phyloP scores from a whole-genome alignment of 2,113 vertebrate genomes.

The Ariopsis seemanni region DNA sequence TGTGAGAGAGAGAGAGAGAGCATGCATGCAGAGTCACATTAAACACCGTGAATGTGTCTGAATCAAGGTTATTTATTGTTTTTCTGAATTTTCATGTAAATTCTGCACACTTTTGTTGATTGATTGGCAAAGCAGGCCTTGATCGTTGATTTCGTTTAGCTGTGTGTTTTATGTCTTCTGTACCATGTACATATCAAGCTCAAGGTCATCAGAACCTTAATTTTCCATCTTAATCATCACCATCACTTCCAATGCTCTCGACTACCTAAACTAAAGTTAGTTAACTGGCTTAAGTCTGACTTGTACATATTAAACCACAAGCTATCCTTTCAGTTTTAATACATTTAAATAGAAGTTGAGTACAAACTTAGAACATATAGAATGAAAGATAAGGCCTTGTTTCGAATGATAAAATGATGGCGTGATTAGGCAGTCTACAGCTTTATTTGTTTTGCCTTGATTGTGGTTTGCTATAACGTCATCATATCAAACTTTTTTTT shows the following conservation, averaged over 20 bases:
- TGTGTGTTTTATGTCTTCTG: neutral
- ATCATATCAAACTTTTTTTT: neutral
- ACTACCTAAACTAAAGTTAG: neutral
- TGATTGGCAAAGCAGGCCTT: neutral
- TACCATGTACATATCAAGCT: neutral
- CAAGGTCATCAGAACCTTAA: constrained; percentile 1
- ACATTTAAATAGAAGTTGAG: neutral
- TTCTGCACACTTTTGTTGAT: neutral
- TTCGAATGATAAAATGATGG: neutral
- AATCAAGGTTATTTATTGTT: constrained; percentile 18
- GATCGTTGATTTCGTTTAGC: neutral
- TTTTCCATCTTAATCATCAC: neutral
- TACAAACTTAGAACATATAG: neutral
- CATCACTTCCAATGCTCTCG: neutral
- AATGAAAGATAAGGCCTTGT: too few species aligned
- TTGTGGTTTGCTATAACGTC: neutral
- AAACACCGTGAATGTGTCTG: neutral
- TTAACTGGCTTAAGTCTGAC: neutral
- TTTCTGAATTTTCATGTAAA: neutral
- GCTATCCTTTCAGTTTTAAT: neutral
- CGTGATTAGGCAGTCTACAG: neutral
- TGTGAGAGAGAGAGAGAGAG: neutral
- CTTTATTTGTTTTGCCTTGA: neutral
- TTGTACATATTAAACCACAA: neutral
- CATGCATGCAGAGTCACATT: neutral